phyloP scores from a whole-genome alignment of 2,113 vertebrate species.

The Onychorhynchus coronatus region DNA sequence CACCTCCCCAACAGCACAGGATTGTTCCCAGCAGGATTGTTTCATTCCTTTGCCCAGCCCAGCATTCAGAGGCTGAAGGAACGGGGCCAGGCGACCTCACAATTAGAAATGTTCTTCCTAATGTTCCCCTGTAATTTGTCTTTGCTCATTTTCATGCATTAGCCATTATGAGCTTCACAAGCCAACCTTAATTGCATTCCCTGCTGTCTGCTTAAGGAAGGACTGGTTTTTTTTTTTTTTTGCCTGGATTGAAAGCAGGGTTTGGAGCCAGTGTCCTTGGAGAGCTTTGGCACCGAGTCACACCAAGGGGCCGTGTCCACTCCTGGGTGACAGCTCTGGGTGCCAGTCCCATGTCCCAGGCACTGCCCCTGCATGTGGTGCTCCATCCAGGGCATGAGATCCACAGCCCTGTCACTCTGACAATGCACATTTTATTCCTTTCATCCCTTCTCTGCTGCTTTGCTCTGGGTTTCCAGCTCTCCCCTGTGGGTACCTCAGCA shows the following conservation, averaged over 20 bases:
- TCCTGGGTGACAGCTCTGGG: background rate
- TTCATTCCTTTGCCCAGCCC: background rate
- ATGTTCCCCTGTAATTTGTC: background rate
- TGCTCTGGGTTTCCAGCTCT: background rate
- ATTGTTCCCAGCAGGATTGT: background rate
- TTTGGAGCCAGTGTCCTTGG: background rate
- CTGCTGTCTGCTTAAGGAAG: background rate
- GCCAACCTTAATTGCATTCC: constrained; percentile 46
- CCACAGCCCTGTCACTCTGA: background rate
- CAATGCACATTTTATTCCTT: background rate
- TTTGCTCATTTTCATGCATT: constrained; percentile 19
- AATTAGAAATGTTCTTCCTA: constrained; percentile 1
- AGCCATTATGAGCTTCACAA: background rate
- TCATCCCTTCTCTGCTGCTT: background rate
- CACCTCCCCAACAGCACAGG: background rate
- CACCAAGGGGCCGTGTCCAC: background rate
- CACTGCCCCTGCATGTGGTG: background rate
- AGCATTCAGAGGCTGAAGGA: background rate
- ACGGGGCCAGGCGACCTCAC: background rate
- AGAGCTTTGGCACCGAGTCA: background rate
- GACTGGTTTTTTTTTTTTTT: background rate
- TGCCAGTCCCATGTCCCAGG: background rate
- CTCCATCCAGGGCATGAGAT: background rate
- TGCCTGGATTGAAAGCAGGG: background rate
- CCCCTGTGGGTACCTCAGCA: background rate